Evolutionary conservation across 1,140 invertebrate genomes (phyloP), one percentile per base, ranked within the genome.

Genomic region (Leptinotarsa undecemlineata): DNA sequence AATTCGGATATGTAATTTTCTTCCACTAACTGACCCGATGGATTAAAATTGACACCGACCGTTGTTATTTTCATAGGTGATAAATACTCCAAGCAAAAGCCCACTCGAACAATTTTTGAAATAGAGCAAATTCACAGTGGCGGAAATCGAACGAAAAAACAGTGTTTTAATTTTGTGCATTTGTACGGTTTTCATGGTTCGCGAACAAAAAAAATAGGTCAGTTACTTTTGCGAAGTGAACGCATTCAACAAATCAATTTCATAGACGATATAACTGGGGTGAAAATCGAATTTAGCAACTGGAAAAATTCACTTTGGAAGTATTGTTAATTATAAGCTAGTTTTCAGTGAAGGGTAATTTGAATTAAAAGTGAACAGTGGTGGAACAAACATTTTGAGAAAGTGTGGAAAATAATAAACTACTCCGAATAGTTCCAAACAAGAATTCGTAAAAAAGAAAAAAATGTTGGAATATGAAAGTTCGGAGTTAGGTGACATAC

Each of bases 91-190:
- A 15, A 19, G 51, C 51, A 57, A 42, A 42, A 42, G 33, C 33
- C 33, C 33, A 11, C 6, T 57, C 51, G 51, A 57, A 19, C 51
- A 57, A 57, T 57, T 57, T 57, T 57, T 57, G 51, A 57, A 57
- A 57, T 19, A 57, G 51, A n/a, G 0, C 51, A 57, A 57, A 14
- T n/a, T 19, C n/a, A 57, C 51, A 57, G n/a, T 57, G 51, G 4
- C 51, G 51, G 51, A 57, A 57, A 57, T 57, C n/a, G 51, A 19
- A 57, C 51, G 51, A 57, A 57, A 57, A 57, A 57, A 57, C 51
- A 17, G 51, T 57, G 51, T 57, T 57, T 57, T 57, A 57, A 57
- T 57, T 57, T 57, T 8, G 51, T 19, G 51, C 51, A 57, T 57
- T 13, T 57, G 51, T 57, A 57, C 51, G 51, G 51, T 57, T 57